Percentiles rank a stretch among this genome's conserved stretches.
Evolutionary conservation across 2,797 vertebrate genomes (phyloP).

Genomic region (Enteromius viviparus): DNA sequence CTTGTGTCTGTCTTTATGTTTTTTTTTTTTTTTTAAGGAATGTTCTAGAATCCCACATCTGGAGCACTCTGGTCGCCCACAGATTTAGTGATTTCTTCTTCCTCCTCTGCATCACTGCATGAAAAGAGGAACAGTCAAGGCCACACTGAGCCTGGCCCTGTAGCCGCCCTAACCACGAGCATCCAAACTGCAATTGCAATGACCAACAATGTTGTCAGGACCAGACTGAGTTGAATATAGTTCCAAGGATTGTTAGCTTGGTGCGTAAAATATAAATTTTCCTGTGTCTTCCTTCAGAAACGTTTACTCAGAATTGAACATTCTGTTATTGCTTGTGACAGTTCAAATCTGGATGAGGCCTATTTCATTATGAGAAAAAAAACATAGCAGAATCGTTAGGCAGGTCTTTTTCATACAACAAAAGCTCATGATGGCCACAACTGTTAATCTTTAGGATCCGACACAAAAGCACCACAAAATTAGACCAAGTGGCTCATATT

Average conservation of each 20-base stretch:
- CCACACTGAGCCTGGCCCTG: conserved; percentile 35
- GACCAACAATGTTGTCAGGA: conserved; percentile 14
- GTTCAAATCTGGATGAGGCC: not conserved
- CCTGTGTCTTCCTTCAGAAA: not conserved
- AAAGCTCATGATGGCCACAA: not conserved
- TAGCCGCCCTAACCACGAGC: conserved; percentile 29
- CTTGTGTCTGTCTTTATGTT: conserved; percentile 2
- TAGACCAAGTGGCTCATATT: not conserved
- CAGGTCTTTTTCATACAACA: not conserved
- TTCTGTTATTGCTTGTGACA: not conserved
- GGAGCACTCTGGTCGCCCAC: conserved; percentile 37
- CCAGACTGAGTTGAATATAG: conserved; percentile 13
- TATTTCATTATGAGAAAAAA: not conserved
- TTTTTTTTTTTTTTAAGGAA: conserved; percentile 19
- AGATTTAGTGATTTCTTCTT: conserved; percentile 47
- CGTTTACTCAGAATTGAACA: not conserved
- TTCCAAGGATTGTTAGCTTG: not conserved
- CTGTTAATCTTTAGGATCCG: not conserved
- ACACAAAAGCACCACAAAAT: not conserved
- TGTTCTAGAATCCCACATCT: conserved; percentile 55
- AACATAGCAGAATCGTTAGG: not conserved
- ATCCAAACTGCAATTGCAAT: conserved; percentile 19
- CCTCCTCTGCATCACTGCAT: conserved; percentile 32
- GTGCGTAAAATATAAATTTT: not conserved
- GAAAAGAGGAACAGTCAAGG: conserved; percentile 33